A percentile compares a stretch with the other conserved stretches of the same genome.
Evolutionary conservation across 2,888 invertebrate genomes (phyloP).

Genomic region (Hoplodrina ambigua): DNA sequence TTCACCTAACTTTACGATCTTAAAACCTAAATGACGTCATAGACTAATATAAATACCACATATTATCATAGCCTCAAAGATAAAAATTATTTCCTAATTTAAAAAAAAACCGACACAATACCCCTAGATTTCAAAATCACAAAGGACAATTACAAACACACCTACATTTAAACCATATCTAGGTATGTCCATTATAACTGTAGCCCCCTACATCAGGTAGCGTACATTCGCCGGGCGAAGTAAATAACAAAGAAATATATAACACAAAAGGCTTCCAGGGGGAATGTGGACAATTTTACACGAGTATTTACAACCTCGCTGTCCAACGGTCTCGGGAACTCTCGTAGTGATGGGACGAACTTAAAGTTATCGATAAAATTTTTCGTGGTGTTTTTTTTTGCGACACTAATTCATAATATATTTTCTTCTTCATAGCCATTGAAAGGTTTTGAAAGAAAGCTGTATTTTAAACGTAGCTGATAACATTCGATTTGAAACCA

Average conservation of each 20-base stretch:
- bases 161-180: slow-evolving; percentile 17
- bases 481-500: too few species aligned
- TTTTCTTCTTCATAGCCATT: background rate
- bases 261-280: slow-evolving; percentile 83
- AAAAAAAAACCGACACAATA: background rate
- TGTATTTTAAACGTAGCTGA: too few species aligned
- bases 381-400: background rate
- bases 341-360: slow-evolving; percentile 74
- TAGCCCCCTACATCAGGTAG: slow-evolving; percentile 67
- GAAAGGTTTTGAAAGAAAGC: too few species aligned
- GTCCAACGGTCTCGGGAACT: slow-evolving; percentile 90
- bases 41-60: too few species aligned
- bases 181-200: slow-evolving; percentile 43
- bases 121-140: background rate
- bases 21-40: too few species aligned
- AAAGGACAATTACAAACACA: slow-evolving; percentile 6
- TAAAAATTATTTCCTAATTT: background rate
- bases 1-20: too few species aligned
- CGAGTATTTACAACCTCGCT: slow-evolving; percentile 90
- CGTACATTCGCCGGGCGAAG: slow-evolving; percentile 71
- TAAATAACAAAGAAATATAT: slow-evolving; percentile 90
- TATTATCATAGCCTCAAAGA: background rate
- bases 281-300: slow-evolving; percentile 91
- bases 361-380: slow-evolving; percentile 40
- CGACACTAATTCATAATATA: too few species aligned